A percentile compares a stretch with the other conserved stretches of the same genome.
Conservation (phyloP, 2,888 invertebrate genomes). For the Ceraclea dissimilis region DNA sequence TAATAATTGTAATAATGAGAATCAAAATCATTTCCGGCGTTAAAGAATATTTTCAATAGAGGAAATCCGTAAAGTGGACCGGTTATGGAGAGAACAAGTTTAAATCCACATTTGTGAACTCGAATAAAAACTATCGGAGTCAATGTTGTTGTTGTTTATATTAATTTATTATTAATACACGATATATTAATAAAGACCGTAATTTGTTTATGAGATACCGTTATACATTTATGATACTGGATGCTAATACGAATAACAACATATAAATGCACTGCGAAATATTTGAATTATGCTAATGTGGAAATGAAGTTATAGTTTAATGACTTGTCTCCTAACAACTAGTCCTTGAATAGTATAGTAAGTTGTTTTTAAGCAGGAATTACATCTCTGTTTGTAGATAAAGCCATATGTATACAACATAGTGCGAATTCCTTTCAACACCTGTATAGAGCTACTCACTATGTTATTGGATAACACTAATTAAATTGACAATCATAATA, state of each 20-base stretch:
- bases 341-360: background rate
- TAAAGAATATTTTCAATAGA: background rate
- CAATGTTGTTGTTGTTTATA: background rate
- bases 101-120: conserved; percentile 4
- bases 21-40: conserved; percentile 1
- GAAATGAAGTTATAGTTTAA: background rate
- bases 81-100: conserved; percentile 2
- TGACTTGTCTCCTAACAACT: background rate
- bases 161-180: background rate
- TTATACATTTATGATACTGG: background rate
- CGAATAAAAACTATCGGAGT: background rate
- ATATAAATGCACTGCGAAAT: background rate
- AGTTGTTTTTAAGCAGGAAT: background rate
- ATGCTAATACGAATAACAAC: background rate
- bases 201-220: background rate
- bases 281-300: background rate
- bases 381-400: no score
- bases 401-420: no score
- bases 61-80: conserved; percentile 2
- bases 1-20: no score
- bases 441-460: no score
- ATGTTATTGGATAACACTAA: no score
- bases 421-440: no score
- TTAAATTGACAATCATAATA: no score
- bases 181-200: no score